Base-by-base conservation (phyloP, 2,888 invertebrate genomes). In the Acanthacorydalis orientalis region DNA sequence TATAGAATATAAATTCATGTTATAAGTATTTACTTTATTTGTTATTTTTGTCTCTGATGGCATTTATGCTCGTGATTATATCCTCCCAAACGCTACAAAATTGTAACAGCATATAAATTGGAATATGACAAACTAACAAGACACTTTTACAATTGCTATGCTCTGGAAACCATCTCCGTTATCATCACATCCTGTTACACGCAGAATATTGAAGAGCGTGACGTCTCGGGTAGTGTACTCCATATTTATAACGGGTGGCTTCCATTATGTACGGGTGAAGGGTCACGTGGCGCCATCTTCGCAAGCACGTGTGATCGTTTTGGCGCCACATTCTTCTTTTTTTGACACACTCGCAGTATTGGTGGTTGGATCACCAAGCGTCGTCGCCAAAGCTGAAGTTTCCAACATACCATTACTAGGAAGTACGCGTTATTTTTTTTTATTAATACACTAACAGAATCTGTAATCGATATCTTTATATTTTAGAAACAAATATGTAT, bases 241-340 rank as follows among this genome's bases (percentile, higher is more conserved):
- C 63, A 72, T 91, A 62, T 89, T 87, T 72, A 70, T 82, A 53
- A 75, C 75, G 46, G 83, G 84, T 49, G 90, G 92, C 50, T 89
- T 92, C 69, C 82, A 86, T 60, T 77, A 78, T 57, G 74, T 92
- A 54, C 77, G 74, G 56, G 74, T 83, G 56, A 78, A 79, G 62
- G 93, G 93, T 46, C 71, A 72, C 54, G 46, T 73, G 69, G 65
- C 63, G 71, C 62, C 60, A 62, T 65, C 65, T 60, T 12, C 53
- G 16, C 83, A 85, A 53, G 92, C 92, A 4, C 88, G 91, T 1
- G 79, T 93, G 53, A 68, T 92, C 52, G 83, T 83, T 48, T 75
- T 88, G 51, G 92, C 90, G 4, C 93, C 93, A 3, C 95, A 95
- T 64, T 91, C 92, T 37, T 81, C 85, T 49, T 91, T 84, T 76